Evolutionary conservation across 2,888 invertebrate genomes (phyloP).

Genomic region (Aphodius sticticus): DNA sequence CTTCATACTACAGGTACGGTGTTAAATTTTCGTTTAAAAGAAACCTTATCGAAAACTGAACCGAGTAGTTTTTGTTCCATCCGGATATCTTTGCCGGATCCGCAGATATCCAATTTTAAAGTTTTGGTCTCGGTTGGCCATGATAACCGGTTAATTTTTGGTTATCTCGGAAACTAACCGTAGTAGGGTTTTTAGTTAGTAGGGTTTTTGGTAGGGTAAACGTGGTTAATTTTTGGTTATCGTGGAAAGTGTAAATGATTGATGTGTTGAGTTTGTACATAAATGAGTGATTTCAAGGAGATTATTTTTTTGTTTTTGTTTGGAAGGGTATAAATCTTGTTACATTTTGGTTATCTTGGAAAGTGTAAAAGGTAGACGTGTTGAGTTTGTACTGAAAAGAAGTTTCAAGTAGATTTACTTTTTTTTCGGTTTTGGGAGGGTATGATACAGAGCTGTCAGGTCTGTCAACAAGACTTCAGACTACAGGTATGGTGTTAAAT

Average conservation of each 20-base stretch:
- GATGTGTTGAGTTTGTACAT: neutral
- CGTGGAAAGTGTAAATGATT: neutral
- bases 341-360: too few relatives aligned
- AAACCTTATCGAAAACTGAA: neutral
- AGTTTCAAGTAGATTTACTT: neutral
- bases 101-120: neutral
- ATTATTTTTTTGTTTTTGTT: neutral
- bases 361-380: too few relatives aligned
- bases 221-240: too few relatives aligned
- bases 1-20: slow-evolving; percentile 71
- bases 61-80: neutral
- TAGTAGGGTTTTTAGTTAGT: too few relatives aligned
- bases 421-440: neutral
- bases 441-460: slow-evolving; percentile 69
- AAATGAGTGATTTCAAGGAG: neutral
- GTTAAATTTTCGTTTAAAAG: neutral
- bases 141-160: neutral
- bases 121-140: neutral
- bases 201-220: too few relatives aligned
- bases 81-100: neutral
- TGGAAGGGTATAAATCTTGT: neutral
- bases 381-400: neutral
- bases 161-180: neutral
- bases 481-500: slow-evolving; percentile 67
- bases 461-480: slow-evolving; percentile 75